A percentile compares a stretch with the other conserved stretches of the same genome.
phyloP scores from a whole-genome alignment of 2,113 vertebrate species.

The Todiramphus saurophagus region DNA sequence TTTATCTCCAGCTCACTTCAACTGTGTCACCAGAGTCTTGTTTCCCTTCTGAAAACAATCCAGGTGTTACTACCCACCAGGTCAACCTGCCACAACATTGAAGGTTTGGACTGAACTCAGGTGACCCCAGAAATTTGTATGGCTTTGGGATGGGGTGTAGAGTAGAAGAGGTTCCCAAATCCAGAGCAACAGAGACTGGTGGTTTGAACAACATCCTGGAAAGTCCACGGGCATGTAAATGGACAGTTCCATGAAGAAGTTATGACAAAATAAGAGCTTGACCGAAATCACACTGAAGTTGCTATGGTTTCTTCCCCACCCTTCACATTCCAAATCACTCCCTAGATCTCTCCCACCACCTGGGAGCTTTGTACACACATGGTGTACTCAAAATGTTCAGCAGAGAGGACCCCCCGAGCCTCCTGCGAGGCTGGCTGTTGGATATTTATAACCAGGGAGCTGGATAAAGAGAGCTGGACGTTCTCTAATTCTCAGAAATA shows the following conservation, averaged over 20 bases:
- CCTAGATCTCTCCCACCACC: neutral
- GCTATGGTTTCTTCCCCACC: neutral
- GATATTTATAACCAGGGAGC: neutral
- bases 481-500: neutral
- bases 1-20: neutral
- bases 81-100: neutral
- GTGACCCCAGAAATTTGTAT: neutral
- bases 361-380: neutral
- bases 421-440: neutral
- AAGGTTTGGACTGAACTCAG: neutral
- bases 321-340: neutral
- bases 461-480: neutral
- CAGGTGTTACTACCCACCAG: neutral
- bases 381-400: fast-evolving
- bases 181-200: neutral
- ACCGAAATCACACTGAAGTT: neutral
- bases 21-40: fast-evolving
- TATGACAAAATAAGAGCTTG: neutral
- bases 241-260: neutral
- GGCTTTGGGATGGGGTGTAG: neutral
- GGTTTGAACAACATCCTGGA: neutral
- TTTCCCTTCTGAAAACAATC: neutral
- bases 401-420: neutral
- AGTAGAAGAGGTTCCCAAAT: neutral
- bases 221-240: fast-evolving